Conservation (phyloP, 2,888 invertebrate genomes). For the Agrenia bidenticulata region DNA sequence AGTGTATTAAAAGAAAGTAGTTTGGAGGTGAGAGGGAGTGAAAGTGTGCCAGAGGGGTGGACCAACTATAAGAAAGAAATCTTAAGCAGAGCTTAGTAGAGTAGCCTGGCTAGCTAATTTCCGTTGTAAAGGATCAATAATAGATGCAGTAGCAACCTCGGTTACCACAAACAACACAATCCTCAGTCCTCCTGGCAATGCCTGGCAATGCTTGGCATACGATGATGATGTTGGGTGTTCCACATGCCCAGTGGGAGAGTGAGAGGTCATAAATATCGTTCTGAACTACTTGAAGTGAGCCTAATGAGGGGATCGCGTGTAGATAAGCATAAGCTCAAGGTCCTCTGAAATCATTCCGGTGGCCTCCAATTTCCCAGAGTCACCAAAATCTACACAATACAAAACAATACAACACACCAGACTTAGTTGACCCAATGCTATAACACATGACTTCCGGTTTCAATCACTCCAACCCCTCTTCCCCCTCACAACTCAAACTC, state of each 20-base stretch:
- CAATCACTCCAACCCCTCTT: conserved; percentile 42
- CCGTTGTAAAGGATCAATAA: conserved; percentile 26
- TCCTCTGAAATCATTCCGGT: conserved; percentile 49
- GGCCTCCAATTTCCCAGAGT: conserved; percentile 41
- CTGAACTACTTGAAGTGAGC: conserved; percentile 42
- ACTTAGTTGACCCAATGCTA: conserved; percentile 9
- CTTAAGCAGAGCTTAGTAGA: too few species aligned
- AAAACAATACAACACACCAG: conserved; percentile 1
- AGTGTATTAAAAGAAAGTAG: too few species aligned
- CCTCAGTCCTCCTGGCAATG: too few species aligned
- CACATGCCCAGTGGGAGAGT: conserved; percentile 24
- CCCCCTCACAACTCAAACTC: too few species aligned
- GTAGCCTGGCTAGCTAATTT: conserved; percentile 28
- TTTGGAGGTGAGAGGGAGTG: too few species aligned
- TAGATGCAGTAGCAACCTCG: conserved; percentile 16
- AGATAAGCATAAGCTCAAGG: conserved; percentile 53
- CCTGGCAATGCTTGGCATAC: conserved; percentile 22
- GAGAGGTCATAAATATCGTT: conserved; percentile 18
- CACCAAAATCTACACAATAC: background rate
- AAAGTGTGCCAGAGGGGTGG: too few species aligned
- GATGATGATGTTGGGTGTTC: conserved; percentile 4
- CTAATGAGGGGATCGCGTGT: conserved; percentile 54
- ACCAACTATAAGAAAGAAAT: conserved; percentile 3
- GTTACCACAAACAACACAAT: conserved; percentile 8
- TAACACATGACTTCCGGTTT: conserved; percentile 49